Evolutionary conservation across 2,888 invertebrate genomes (phyloP).

Genomic region (Polydrusus tereticollis): DNA sequence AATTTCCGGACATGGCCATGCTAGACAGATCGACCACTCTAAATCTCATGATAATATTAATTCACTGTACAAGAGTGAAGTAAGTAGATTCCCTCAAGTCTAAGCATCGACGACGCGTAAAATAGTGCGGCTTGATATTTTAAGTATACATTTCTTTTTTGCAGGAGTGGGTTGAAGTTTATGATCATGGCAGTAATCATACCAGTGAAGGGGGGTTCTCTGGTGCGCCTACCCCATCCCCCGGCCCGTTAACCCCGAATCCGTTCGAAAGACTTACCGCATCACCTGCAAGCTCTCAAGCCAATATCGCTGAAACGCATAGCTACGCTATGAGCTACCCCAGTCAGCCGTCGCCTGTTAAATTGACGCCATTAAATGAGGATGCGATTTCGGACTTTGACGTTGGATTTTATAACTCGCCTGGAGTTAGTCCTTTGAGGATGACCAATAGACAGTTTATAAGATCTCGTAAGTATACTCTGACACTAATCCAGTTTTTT

Average conservation of each 20-base stretch:
- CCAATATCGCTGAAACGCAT: slow-evolving; percentile 45
- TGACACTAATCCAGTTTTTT: too few species aligned
- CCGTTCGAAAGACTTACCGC: slow-evolving; percentile 53
- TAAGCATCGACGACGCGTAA: too few species aligned
- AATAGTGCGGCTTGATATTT: background rate
- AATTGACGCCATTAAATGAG: slow-evolving; percentile 63
- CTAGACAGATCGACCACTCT: background rate
- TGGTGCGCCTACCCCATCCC: slow-evolving; percentile 62
- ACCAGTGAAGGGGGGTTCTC: slow-evolving; percentile 65
- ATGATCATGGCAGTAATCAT: slow-evolving; percentile 68
- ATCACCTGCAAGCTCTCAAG: slow-evolving; percentile 52
- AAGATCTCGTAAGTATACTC: slow-evolving; percentile 61
- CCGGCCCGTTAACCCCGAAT: slow-evolving; percentile 60
- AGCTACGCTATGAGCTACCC: slow-evolving; percentile 52
- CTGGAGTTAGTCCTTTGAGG: slow-evolving; percentile 64
- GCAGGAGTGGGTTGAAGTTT: slow-evolving; percentile 66
- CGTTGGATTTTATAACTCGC: slow-evolving; percentile 58
- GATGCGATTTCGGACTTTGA: slow-evolving; percentile 63
- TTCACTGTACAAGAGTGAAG: slow-evolving; percentile 26
- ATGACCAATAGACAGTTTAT: slow-evolving; percentile 59
- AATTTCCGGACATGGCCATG: slow-evolving; percentile 2
- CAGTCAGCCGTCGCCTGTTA: slow-evolving; percentile 63
- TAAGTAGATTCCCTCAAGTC: slow-evolving; percentile 28
- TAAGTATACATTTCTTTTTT: slow-evolving; percentile 24
- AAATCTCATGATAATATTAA: slow-evolving; percentile 42